Evolutionary conservation across 2,113 vertebrate genomes (phyloP).

Genomic region (Eublepharis macularius): DNA sequence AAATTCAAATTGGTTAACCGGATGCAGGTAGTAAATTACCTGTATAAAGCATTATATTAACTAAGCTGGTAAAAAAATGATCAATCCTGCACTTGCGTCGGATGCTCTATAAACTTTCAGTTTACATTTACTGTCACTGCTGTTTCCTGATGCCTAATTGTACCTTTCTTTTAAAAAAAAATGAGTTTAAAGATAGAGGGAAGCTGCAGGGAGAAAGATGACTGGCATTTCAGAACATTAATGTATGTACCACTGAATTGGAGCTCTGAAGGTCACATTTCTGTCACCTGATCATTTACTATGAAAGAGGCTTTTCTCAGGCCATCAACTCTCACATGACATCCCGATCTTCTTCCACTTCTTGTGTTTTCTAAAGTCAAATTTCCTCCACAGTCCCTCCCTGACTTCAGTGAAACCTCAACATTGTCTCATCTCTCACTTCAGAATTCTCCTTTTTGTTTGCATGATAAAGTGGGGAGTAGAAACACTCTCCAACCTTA

Average conservation of each 20-base stretch:
- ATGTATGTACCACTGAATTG: not conserved
- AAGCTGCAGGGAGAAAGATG: not conserved
- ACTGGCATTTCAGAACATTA: not conserved
- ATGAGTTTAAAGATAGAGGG: not conserved
- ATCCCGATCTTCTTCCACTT: too few relatives aligned
- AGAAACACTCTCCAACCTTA: not conserved
- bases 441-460: not conserved
- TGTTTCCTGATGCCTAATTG: too few relatives aligned
- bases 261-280: not conserved
- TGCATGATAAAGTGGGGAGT: not conserved
- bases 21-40: constrained; percentile 22
- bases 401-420: not conserved
- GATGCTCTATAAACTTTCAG: not conserved
- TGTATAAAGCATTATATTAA: constrained; percentile 38
- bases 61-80: not conserved
- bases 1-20: not conserved
- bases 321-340: too few relatives aligned
- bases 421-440: not conserved
- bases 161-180: not conserved
- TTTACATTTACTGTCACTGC: not conserved
- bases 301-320: not conserved
- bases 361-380: too few relatives aligned
- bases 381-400: not conserved
- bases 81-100: not conserved
- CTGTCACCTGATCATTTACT: not conserved